These are phyloP conservation scores for Alcis repandata DNA, from an alignment of 2,888 invertebrate genomes.

Conservation along the genomic window DNA sequence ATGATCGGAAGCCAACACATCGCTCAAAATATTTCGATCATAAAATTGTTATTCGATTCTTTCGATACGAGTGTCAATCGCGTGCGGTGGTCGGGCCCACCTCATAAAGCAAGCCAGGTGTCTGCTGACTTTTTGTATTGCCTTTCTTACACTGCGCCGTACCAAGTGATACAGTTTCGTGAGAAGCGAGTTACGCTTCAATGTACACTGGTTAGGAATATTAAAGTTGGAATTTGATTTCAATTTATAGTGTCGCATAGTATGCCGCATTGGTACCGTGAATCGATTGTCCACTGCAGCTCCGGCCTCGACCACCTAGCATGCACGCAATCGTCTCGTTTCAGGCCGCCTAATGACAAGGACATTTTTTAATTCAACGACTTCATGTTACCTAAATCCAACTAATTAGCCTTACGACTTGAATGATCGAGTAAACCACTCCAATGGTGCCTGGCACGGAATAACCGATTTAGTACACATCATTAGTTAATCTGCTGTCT, in stretches of 20 bases:
- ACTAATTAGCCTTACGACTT: constrained; percentile 1
- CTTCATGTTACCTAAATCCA: constrained; percentile 9
- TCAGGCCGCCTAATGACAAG: constrained; percentile 55
- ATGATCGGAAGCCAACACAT: constrained; percentile 61
- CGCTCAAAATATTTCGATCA: constrained; percentile 58
- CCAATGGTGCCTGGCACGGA: not conserved
- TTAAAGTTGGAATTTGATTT: constrained; percentile 66
- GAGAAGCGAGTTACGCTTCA: constrained; percentile 43
- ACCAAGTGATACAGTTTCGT: constrained; percentile 1
- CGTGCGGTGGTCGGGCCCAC: constrained; percentile 50
- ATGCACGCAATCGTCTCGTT: constrained; percentile 80
- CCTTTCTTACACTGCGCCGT: constrained; percentile 51
- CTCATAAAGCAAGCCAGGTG: constrained; percentile 40
- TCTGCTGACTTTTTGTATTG: constrained; percentile 47
- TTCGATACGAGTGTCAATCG: constrained; percentile 57
- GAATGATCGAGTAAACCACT: not conserved
- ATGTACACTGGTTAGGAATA: constrained; percentile 54
- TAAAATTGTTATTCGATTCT: constrained; percentile 65
- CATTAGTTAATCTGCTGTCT: too few species aligned
- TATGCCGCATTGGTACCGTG: constrained; percentile 79
- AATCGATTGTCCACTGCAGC: constrained; percentile 84
- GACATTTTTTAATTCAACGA: constrained; percentile 27
- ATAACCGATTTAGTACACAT: not conserved
- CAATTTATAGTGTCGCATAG: constrained; percentile 77
- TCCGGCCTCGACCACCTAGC: constrained; percentile 78